Conservation (phyloP, 2,888 invertebrate species). For the Boloria euphrosyne region DNA sequence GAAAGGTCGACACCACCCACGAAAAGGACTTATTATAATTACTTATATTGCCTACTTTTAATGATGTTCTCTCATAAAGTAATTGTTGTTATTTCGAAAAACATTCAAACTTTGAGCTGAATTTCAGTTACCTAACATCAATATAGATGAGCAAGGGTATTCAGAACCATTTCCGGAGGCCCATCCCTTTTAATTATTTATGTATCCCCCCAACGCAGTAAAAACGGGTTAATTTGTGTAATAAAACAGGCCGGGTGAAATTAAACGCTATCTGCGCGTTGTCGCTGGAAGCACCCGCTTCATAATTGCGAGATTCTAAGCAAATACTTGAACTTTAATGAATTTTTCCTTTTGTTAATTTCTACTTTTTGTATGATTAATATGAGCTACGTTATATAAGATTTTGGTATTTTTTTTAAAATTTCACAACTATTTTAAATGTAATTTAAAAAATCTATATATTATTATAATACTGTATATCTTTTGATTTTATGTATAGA, state of each 20-base stretch:
- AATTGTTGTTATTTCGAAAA: background rate
- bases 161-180: slow-evolving; percentile 42
- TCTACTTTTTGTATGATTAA: slow-evolving; percentile 18
- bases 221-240: slow-evolving; percentile 73
- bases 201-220: slow-evolving; percentile 59
- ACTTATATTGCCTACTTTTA: no score
- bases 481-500: slow-evolving; percentile 7
- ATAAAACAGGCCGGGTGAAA: slow-evolving; percentile 63
- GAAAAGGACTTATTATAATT: no score
- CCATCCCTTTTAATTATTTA: slow-evolving; percentile 64
- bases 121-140: slow-evolving; percentile 9
- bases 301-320: slow-evolving; percentile 59
- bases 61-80: no score
- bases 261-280: slow-evolving; percentile 56
- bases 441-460: no score
- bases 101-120: background rate
- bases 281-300: slow-evolving; percentile 48
- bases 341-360: slow-evolving; percentile 56
- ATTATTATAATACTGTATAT: background rate
- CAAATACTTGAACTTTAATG: slow-evolving; percentile 66
- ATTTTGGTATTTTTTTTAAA: background rate
- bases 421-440: no score
- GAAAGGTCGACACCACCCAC: no score
- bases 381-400: slow-evolving; percentile 4
- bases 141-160: slow-evolving; percentile 37